Conservation (phyloP, 2,888 invertebrate species). For the Lasioglossum vierecki region DNA sequence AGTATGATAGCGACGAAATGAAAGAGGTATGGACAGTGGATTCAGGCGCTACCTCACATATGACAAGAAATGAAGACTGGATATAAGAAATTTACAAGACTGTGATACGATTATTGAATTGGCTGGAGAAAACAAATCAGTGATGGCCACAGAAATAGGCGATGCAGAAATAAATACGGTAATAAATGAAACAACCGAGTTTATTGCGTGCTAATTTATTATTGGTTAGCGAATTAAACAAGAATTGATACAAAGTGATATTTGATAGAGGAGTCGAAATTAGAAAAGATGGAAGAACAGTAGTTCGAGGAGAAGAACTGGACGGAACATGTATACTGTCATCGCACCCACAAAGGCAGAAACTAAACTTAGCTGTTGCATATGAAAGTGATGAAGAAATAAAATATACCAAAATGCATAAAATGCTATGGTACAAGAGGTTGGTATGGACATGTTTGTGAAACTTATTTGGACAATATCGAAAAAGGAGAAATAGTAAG, state of each 20-base stretch:
- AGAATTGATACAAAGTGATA: neutral
- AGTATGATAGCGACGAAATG: no score
- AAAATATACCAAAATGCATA: neutral
- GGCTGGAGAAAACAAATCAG: no score
- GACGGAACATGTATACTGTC: constrained; percentile 18
- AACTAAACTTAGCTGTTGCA: neutral
- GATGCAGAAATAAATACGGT: no score
- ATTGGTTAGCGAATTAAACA: constrained; percentile 18
- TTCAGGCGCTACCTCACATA: no score
- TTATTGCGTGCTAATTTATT: constrained; percentile 17
- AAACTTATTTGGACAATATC: constrained; percentile 17
- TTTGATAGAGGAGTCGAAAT: constrained; percentile 8
- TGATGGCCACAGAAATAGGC: no score
- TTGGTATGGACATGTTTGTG: neutral
- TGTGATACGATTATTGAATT: no score
- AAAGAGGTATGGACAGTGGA: no score
- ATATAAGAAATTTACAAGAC: no score
- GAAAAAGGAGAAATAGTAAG: neutral
- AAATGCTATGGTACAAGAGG: constrained; percentile 15
- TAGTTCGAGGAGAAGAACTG: constrained; percentile 9
- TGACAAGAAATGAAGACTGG: no score
- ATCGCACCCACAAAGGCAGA: neutral
- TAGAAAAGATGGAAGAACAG: neutral
- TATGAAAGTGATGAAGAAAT: neutral
- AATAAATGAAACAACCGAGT: no score